Evolutionary conservation across 1,140 invertebrate genomes (phyloP), one percentile per base, ranked within the genome.

Genomic region (Agrypnia vestita): DNA sequence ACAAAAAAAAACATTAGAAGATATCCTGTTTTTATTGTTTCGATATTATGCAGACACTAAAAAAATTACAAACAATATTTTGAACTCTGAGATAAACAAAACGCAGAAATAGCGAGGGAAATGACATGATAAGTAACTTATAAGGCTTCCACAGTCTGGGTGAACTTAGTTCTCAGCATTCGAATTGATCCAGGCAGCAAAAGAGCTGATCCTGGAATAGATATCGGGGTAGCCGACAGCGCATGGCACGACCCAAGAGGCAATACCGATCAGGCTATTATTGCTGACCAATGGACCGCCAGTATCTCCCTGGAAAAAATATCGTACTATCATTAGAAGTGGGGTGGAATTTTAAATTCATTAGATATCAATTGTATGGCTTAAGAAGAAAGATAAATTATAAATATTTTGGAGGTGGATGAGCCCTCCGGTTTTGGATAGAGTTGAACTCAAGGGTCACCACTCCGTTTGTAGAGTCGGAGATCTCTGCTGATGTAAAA

Each of bases 161-260:
- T n/a, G n/a, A n/a, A n/a, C n/a, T 74, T 74, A 74, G 13, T 3
- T 19, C 71, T 74, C 25, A 55, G 69, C 53, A 19, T 80, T 74
- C 47, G 7, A 25, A 25, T 82, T 55, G 9, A 89, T 89, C 88
- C 88, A 89, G 59, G 85, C 82, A 15, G 84, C 86, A 84, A 87
- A 89, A 43, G 85, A 82, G 82, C 82, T 87, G 3, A 93, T 90
- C 53, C 92, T 89, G 4, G 91, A 90, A 85, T 93, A 93, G 15
- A 93, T 91, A 15, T 93, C 93, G n/a, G n/a, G n/a, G n/a, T n/a
- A n/a, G n/a, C n/a, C n/a, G n/a, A n/a, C n/a, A n/a, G n/a, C n/a
- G n/a, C 91, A 92, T 0, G 91, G 91, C 35, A 88, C 86, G 10
- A 91, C 91, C 88, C 91, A 92, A 0, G 91, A 92, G 3, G 91